These are phyloP conservation scores for Yponomeuta plumbellus DNA, from an alignment of 2,888 invertebrate species.

Conservation along the genomic window DNA sequence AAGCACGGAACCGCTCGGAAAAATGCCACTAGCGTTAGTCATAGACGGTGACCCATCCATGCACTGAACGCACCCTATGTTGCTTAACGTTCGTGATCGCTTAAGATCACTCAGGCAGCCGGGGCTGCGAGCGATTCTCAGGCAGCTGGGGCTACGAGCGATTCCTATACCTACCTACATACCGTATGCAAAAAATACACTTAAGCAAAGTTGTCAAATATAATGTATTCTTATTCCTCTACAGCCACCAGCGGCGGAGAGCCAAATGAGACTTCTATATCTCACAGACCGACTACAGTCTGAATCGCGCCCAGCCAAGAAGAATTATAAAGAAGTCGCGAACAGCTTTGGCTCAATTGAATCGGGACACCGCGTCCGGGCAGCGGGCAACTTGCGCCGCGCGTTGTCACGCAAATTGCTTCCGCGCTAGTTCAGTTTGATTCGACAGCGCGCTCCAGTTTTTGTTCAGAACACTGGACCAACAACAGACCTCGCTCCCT, in stretches of 20 bases:
- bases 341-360: constrained; percentile 9
- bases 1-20: too few relatives aligned
- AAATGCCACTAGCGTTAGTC: too few relatives aligned
- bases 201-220: too few relatives aligned
- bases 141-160: too few relatives aligned
- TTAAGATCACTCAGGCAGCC: too few relatives aligned
- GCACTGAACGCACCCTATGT: too few relatives aligned
- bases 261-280: background rate
- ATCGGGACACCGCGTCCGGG: background rate
- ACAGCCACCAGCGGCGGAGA: background rate
- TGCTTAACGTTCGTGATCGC: too few relatives aligned
- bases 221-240: too few relatives aligned
- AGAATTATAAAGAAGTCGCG: constrained; percentile 9
- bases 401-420: constrained; percentile 10
- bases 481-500: background rate
- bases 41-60: too few relatives aligned
- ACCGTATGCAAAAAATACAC: too few relatives aligned
- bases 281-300: background rate
- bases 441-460: background rate
- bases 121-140: too few relatives aligned
- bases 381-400: background rate
- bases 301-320: background rate
- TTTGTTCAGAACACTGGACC: background rate
- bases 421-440: constrained; percentile 1
- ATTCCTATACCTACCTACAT: too few relatives aligned